Base-by-base conservation (phyloP, 2,888 invertebrate species). In the Sminthurinus aureus region DNA sequence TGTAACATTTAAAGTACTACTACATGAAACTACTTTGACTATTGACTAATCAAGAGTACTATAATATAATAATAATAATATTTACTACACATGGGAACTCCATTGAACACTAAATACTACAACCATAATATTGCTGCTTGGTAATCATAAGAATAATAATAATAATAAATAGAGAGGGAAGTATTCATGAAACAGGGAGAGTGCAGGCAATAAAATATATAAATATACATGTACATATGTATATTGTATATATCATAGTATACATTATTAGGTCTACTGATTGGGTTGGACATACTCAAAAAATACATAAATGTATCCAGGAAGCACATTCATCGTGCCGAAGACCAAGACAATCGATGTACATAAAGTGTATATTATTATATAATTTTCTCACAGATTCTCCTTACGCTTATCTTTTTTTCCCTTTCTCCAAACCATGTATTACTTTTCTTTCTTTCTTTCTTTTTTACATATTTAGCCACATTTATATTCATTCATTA, bases 281-380 rank as follows among this genome's bases (percentile, higher is more conserved):
- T 71, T 24, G 24, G 71, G 71, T 26, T 71, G 20, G 15, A 22
- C 67, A 20, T 67, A 67, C 67, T 67, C 20, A 20, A 67, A 67
- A 38, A 71, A 71, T 71, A 71, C 71, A 71, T 26, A 71, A 71
- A 58, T 58, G 18, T 71, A 26, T 6, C 26, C 71, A 71, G 71
- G 71, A 71, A 71, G 71, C 71, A 71, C 71, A 71, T 71, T 71
- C 26, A 71, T 24, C 71, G 71, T 71, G 71, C 71, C 71, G 24
- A 71, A 71, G 71, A 71, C 71, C n/a, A 71, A 71, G 71, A 71
- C 71, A 71, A 24, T 26, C 26, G 26, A 71, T 71, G 24, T 13
- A 71, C 38, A 38, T 38, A 38, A 38, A 38, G 38, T 38, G 6
- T 38, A 38, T 38, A 38, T 38, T 38, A 38, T 38, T 38, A 38